Evolutionary conservation across 2,113 vertebrate species (phyloP).

Genomic region (Eudyptes chrysolophus): DNA sequence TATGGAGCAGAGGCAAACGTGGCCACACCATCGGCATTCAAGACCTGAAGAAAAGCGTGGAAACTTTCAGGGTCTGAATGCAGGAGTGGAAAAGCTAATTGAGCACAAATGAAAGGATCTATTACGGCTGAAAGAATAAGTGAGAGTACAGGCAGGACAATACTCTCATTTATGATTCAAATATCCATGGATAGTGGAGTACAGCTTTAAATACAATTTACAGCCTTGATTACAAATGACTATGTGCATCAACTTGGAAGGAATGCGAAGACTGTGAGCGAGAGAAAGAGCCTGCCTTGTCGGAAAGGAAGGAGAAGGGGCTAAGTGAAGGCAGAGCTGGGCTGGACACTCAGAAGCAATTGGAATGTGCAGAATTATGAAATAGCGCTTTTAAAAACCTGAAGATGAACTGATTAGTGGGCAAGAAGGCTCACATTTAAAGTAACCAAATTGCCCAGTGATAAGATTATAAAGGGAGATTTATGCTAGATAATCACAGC

Average conservation of each 20-base stretch:
- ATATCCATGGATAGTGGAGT: background rate
- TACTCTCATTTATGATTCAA: conserved; percentile 20
- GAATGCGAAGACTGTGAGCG: background rate
- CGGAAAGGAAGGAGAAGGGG: background rate
- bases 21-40: conserved; percentile 35
- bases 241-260: conserved; percentile 32
- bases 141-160: background rate
- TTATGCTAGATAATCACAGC: conserved; percentile 16
- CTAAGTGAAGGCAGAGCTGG: background rate
- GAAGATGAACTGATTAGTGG: conserved; percentile 39
- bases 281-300: conserved; percentile 7
- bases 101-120: conserved; percentile 45
- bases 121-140: background rate
- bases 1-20: conserved; percentile 31
- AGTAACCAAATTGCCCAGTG: background rate
- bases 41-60: conserved; percentile 46
- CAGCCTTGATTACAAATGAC: conserved; percentile 28
- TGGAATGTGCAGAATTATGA: background rate
- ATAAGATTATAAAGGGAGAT: conserved; percentile 20
- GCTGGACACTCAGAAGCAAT: background rate
- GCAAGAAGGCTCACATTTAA: conserved; percentile 15
- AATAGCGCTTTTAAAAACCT: conserved; percentile 47
- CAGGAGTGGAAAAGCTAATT: conserved; percentile 39
- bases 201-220: conserved; percentile 29
- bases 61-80: conserved; percentile 50